Conservation (phyloP, 2,113 vertebrate genomes). For the Pyxicephalus adspersus region DNA sequence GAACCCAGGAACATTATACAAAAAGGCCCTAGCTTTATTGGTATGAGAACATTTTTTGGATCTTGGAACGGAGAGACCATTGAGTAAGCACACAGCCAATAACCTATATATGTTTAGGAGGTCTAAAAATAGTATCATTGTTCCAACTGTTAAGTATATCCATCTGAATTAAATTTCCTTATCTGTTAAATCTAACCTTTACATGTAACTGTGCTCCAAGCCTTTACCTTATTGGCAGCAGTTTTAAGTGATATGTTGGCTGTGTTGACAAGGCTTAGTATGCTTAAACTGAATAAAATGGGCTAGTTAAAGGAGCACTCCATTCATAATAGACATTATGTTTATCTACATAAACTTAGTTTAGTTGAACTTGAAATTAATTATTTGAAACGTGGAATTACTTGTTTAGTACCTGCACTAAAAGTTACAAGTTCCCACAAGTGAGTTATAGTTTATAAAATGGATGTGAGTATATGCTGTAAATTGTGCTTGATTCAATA, state of each 20-base stretch:
- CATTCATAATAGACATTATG: too few species aligned
- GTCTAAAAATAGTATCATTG: conserved; percentile 33
- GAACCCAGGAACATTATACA: conserved; percentile 43
- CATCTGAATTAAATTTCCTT: conserved; percentile 29
- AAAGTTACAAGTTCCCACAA: too few species aligned
- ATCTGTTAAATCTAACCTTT: conserved; percentile 32
- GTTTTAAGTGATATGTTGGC: background rate
- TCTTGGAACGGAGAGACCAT: conserved; percentile 30
- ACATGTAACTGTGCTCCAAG: background rate
- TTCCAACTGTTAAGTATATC: conserved; percentile 45
- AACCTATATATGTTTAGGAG: conserved; percentile 41
- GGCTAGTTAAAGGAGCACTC: background rate
- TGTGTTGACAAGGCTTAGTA: background rate
- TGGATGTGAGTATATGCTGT: too few species aligned
- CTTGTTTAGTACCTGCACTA: too few species aligned
- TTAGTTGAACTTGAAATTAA: too few species aligned
- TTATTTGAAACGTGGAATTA: too few species aligned
- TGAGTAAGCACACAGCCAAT: conserved; percentile 57
- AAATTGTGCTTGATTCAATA: too few species aligned
- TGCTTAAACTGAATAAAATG: conserved; percentile 1
- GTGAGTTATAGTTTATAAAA: too few species aligned
- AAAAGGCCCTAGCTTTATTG: conserved; percentile 39
- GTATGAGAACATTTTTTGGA: conserved; percentile 39
- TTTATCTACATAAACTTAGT: too few species aligned
- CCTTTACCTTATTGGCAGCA: conserved; percentile 8